Evolutionary conservation across 2,113 vertebrate genomes (phyloP), one percentile per base, ranked within the genome.

Genomic region (Ciconia stormi): DNA sequence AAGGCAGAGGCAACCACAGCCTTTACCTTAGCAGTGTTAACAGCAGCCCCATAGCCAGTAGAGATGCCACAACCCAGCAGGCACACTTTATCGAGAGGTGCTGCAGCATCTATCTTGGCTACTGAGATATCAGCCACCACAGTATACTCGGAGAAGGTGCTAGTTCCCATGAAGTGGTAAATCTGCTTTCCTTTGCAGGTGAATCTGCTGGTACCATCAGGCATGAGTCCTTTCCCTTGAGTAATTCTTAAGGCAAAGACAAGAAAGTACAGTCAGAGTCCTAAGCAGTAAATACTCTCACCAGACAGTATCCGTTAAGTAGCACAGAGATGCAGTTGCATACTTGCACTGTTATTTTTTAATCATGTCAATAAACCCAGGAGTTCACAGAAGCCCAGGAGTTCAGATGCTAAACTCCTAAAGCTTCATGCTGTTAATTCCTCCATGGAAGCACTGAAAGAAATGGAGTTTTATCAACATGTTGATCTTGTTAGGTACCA

Each of bases 131-230:
- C 98, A 6, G 98, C 98, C 80, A 98, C 98, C 61, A 99, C 98
- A 0, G 98, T 99, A 44, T 98, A 99, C 82, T 99, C 98, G 0
- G 98, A 99, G 95, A 99, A 99, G 6, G 98, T 99, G 97, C 98
- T 99, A 38, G 98, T 99, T 36, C 98, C 98, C 98, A 98, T 98
- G 95, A 98, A 99, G 82, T 99, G 98, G 80, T 98, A 97, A 95
- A 99, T 40, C 72, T 97, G 95, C 88, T 98, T 98, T 81, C 98
- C 98, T 97, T 98, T 98, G 96, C 98, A 99, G 65, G 97, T 98
- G 91, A 99, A 99, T 84, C 98, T 97, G 74, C 98, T 99, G 49
- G 98, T 99, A 42, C 98, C 98, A 93, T 99, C 99, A 4, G 99
- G 99, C 98, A 99, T 99, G 69, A 99, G 62, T 72, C 98, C 98